phyloP scores from a whole-genome alignment of 2,797 vertebrate genomes.

The Sardinella longiceps region DNA sequence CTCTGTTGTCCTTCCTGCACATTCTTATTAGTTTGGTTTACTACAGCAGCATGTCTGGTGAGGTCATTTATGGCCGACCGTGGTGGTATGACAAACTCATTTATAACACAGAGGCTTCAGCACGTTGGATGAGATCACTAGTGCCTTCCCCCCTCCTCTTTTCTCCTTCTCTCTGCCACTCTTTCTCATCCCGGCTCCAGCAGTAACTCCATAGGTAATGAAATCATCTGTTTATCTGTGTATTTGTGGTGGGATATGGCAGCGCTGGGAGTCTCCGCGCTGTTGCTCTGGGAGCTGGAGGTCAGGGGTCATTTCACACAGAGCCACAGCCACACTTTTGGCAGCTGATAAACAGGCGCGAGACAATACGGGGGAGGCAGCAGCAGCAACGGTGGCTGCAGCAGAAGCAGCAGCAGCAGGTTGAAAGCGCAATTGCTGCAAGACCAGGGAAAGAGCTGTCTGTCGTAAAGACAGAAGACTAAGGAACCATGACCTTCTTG shows the following conservation, averaged over 20 bases:
- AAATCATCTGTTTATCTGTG: slow-evolving; percentile 85
- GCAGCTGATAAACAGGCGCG: slow-evolving; percentile 77
- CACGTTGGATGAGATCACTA: slow-evolving; percentile 79
- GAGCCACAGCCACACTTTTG: slow-evolving; percentile 62
- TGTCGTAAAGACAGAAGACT: slow-evolving; percentile 13
- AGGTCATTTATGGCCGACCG: slow-evolving; percentile 88
- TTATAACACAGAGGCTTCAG: slow-evolving; percentile 84
- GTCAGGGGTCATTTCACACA: slow-evolving; percentile 72
- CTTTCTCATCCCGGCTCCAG: slow-evolving; percentile 54
- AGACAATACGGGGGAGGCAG: slow-evolving; percentile 56
- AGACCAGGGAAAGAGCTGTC: slow-evolving; percentile 55
- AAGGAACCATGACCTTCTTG: background rate
- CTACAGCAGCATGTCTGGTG: slow-evolving; percentile 85
- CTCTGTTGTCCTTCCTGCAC: slow-evolving; percentile 82
- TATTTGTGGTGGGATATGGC: slow-evolving; percentile 76
- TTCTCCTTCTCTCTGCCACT: background rate
- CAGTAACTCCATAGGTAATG: slow-evolving; percentile 74
- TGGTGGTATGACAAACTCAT: slow-evolving; percentile 80
- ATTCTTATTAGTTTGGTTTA: slow-evolving; percentile 86
- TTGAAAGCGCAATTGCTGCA: slow-evolving; percentile 68
- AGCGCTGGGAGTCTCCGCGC: slow-evolving; percentile 77
- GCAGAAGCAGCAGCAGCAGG: slow-evolving; percentile 53
- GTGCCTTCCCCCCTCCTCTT: slow-evolving; percentile 43
- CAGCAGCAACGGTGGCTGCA: slow-evolving; percentile 14
- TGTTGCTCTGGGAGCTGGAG: slow-evolving; percentile 65